A percentile compares a stretch with the other conserved stretches of the same genome.
These are phyloP conservation scores for Cichlasoma orientale DNA, from an alignment of 2,797 vertebrate species.

Conservation along the genomic window DNA sequence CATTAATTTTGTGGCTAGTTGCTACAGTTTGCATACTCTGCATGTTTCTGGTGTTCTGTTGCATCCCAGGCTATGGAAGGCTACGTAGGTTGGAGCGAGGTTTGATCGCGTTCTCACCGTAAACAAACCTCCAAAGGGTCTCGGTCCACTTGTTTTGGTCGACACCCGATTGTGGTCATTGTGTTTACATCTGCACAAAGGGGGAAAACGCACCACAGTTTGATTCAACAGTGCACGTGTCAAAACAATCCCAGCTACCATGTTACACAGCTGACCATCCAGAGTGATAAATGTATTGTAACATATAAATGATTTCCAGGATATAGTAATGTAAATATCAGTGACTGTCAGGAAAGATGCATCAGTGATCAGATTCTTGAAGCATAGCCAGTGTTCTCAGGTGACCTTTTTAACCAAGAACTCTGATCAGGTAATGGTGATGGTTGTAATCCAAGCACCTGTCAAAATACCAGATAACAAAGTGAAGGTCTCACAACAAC, in stretches of 20 bases:
- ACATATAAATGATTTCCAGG: neutral
- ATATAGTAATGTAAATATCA: neutral
- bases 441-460: neutral
- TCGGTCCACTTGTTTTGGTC: neutral
- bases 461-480: neutral
- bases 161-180: neutral
- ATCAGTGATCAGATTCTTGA: neutral
- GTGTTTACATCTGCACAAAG: neutral
- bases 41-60: neutral
- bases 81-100: neutral
- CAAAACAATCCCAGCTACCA: conserved; percentile 1
- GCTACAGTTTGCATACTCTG: neutral
- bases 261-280: neutral
- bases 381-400: neutral
- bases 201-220: neutral
- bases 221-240: neutral
- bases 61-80: neutral
- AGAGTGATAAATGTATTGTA: neutral
- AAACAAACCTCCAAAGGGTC: neutral
- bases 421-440: neutral
- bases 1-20: neutral
- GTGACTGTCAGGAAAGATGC: neutral
- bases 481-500: neutral
- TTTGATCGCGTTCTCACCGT: neutral
- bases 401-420: neutral